Evolutionary conservation across 1,140 invertebrate genomes (phyloP), one percentile per base, ranked within the genome.

Genomic region (Lasioglossum baleicum): DNA sequence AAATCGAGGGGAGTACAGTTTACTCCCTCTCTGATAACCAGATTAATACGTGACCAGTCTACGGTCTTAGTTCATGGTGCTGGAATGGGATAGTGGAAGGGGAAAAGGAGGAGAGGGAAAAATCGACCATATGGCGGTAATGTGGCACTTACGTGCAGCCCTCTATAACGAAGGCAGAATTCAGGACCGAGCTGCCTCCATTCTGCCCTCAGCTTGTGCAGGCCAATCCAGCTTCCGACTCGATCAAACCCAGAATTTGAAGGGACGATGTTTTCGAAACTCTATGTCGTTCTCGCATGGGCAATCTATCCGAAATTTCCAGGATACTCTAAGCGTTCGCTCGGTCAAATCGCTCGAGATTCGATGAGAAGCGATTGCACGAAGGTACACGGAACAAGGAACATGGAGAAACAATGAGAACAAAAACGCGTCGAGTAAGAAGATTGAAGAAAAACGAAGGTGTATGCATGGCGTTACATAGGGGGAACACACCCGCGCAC

Each of bases 301-400:
- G 48, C 66, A 69, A 31, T 35, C 26, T 35, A 35, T 35, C 3
- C 5, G 35, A 3, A 60, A 53, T 20, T 15, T 77, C 22, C 56
- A 11, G 71, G 17, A 42, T 48, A 72, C 77, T 26, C 75, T 66
- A 17, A 69, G 65, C 81, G 89, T 92, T 92, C 89, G 90, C 91
- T 92, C 91, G 90, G 89, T 92, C 89, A 90, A 91, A 91, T 84
- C 89, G 88, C 82, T 87, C 74, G 61, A 88, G 26, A 75, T 44
- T 84, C 69, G 78, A 83, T 90, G 85, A 86, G 79, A 79, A 22
- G 67, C 66, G 78, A 64, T 74, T 60, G 58, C 26, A 76, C 51
- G 70, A 44, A 69, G 40, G 69, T 61, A 74, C 10, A 42, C 35
- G 58, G 53, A 48, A 64, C 48, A 44, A 63, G 20, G 8, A 53